Percentiles rank a stretch among this genome's conserved stretches.
These are phyloP conservation scores for Stigmatopora nigra DNA, from an alignment of 2,113 vertebrate species.

Conservation along the genomic window DNA sequence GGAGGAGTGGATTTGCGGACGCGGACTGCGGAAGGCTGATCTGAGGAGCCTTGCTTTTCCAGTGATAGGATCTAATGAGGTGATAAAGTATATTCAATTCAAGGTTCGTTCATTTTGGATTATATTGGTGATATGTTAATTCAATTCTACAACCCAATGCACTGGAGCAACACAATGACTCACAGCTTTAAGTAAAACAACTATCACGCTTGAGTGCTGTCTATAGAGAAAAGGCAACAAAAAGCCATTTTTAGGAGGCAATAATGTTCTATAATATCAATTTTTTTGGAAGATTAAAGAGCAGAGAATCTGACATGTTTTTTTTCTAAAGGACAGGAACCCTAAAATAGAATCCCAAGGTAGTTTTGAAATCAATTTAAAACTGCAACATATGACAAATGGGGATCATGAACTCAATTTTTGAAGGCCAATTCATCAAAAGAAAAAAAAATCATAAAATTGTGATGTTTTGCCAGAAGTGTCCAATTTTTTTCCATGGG, in stretches of 20 bases:
- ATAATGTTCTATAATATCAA: not conserved
- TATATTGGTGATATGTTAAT: conserved; percentile 1
- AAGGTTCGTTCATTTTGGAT: conserved; percentile 9
- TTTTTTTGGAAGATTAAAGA: not conserved
- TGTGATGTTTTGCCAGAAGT: too few species aligned
- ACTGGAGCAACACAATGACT: not conserved
- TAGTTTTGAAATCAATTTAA: not conserved
- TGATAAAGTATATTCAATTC: conserved; percentile 8
- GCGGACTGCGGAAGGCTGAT: conserved; percentile 80
- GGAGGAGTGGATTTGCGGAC: conserved; percentile 74
- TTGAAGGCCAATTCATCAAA: not conserved
- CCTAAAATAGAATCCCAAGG: not conserved
- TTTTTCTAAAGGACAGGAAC: not conserved
- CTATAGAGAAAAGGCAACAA: not conserved
- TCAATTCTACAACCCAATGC: not conserved
- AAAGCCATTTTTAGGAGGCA: not conserved
- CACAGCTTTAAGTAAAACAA: not conserved
- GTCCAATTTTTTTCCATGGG: too few species aligned
- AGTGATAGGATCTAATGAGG: conserved; percentile 77
- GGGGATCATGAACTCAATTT: not conserved
- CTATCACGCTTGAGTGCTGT: not conserved
- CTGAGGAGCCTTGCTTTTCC: conserved; percentile 76
- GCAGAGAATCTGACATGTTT: not conserved
- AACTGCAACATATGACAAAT: not conserved
- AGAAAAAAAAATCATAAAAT: too few species aligned